Percentiles rank a stretch among this genome's conserved stretches.
Conservation (phyloP, 1,140 invertebrate genomes). For the Leptinotarsa undecemlineata region DNA sequence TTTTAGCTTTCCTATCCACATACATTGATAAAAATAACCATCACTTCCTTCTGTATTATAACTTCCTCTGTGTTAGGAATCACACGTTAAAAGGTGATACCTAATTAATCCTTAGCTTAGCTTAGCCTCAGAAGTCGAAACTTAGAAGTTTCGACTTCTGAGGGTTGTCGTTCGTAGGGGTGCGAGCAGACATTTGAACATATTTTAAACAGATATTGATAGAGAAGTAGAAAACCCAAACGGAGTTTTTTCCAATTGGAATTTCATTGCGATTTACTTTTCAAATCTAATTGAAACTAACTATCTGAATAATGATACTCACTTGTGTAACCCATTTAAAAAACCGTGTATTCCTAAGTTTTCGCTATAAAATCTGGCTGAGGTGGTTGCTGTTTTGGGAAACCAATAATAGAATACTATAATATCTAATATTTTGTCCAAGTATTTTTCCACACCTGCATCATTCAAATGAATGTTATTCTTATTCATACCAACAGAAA, state of each 20-base stretch:
- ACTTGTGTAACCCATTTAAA: conserved; percentile 6
- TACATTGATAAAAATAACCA: too few species aligned
- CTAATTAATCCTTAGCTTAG: too few species aligned
- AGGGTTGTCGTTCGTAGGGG: too few species aligned
- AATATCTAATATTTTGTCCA: neutral
- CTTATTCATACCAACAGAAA: conserved; percentile 10
- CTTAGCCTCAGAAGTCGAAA: too few species aligned
- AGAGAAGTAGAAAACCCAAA: neutral
- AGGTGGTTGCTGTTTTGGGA: conserved; percentile 5
- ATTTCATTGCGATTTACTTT: neutral
- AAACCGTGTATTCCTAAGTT: neutral
- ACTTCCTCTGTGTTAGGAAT: too few species aligned
- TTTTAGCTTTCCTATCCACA: too few species aligned
- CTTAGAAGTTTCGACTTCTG: too few species aligned
- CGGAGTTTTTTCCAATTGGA: neutral
- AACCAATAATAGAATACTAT: conserved; percentile 13
- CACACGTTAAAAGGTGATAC: too few species aligned
- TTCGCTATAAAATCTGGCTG: conserved; percentile 9
- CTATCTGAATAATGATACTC: neutral
- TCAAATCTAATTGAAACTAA: neutral
- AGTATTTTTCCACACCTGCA: neutral
- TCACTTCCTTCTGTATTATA: neutral
- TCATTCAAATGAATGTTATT: conserved; percentile 4
- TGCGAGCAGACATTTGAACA: too few species aligned
- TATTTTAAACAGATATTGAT: neutral